Conservation (phyloP, 2,113 vertebrate genomes). For the Eretmochelys imbricata region DNA sequence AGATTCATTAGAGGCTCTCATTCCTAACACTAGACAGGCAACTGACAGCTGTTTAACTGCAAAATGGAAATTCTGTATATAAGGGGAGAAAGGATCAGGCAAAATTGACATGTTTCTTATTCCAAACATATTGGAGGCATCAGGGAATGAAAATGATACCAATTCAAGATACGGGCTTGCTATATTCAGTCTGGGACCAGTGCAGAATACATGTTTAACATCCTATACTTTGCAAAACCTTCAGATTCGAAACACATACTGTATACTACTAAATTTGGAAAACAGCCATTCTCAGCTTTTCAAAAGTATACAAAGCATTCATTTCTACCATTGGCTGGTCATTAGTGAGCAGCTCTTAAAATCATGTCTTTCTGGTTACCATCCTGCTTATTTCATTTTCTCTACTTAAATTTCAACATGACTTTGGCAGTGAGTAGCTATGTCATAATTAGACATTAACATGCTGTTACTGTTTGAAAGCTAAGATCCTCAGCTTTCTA, state of each 20-base stretch:
- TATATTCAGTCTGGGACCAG: slow-evolving; percentile 33
- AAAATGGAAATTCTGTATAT: slow-evolving; percentile 67
- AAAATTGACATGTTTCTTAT: slow-evolving; percentile 45
- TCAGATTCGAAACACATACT: background rate
- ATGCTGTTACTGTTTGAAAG: background rate
- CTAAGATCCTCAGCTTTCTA: background rate
- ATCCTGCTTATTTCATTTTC: background rate
- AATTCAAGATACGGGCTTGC: slow-evolving; percentile 37
- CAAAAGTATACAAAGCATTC: background rate
- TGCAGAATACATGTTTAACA: background rate
- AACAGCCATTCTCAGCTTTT: background rate
- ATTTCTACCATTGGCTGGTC: background rate
- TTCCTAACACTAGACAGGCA: slow-evolving; percentile 67
- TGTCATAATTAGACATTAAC: background rate
- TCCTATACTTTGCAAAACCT: background rate
- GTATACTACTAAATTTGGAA: background rate
- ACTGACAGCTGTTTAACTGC: slow-evolving; percentile 71
- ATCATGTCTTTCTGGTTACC: background rate
- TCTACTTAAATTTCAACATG: background rate
- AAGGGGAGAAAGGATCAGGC: slow-evolving; percentile 45
- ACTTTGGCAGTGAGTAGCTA: background rate
- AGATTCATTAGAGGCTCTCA: slow-evolving; percentile 80
- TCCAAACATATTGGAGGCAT: slow-evolving; percentile 29
- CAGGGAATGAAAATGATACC: background rate
- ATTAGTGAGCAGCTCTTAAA: background rate